Conservation (phyloP, 1,140 invertebrate genomes). For the Aphis gossypii region DNA sequence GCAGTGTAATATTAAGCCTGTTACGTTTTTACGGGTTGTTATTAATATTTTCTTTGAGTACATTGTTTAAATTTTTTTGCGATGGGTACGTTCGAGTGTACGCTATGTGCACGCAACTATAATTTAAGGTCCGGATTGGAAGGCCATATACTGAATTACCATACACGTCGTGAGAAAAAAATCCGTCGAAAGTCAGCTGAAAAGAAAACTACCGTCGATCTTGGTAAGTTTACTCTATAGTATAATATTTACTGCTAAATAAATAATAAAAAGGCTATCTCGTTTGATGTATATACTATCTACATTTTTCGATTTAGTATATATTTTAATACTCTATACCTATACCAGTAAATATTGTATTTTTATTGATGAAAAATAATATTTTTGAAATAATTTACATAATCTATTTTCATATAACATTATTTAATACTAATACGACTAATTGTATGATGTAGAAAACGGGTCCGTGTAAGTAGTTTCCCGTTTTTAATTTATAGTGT, state of each 20-base stretch:
- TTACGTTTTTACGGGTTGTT: not conserved
- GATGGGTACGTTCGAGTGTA: not conserved
- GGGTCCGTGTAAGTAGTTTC: too few species aligned
- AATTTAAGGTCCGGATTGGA: not conserved
- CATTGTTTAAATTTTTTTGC: not conserved
- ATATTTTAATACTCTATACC: not conserved
- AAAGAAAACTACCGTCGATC: not conserved
- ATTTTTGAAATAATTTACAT: not conserved
- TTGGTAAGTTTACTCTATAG: not conserved
- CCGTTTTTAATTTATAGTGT: too few species aligned
- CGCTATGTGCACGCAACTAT: not conserved
- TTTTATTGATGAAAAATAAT: not conserved
- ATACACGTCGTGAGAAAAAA: not conserved
- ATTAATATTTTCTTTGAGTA: not conserved
- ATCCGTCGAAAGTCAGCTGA: not conserved
- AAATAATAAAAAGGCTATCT: not conserved
- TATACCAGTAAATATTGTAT: not conserved
- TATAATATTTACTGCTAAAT: not conserved
- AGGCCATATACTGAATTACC: too few species aligned
- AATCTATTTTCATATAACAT: not conserved
- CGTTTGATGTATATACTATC: not conserved
- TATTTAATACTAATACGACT: not conserved
- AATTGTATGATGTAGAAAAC: not conserved
- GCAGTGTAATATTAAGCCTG: not conserved
- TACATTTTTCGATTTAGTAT: not conserved